Conservation (phyloP, 2,888 invertebrate species). For the Esperia sulphurella region DNA sequence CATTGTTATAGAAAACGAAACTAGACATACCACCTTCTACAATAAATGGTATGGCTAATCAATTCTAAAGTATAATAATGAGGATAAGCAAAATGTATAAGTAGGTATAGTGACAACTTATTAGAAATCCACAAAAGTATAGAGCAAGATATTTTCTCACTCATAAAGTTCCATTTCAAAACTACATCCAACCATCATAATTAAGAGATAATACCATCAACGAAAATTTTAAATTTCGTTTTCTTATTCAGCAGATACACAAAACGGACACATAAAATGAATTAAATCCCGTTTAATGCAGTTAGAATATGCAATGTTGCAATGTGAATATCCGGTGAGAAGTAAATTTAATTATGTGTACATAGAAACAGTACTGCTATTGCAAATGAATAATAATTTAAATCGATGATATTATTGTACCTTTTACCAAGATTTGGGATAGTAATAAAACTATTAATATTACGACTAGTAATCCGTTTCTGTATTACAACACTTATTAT, state of each 20-base stretch:
- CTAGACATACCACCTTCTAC: conserved; percentile 12
- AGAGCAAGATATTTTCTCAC: no score
- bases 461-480: conserved; percentile 14
- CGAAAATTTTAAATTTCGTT: conserved; percentile 11
- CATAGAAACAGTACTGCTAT: conserved; percentile 7
- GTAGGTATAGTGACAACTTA: no score
- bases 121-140: no score
- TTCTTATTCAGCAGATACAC: conserved; percentile 14
- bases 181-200: conserved; percentile 13
- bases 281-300: conserved; percentile 9
- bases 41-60: no score
- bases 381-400: conserved; percentile 24
- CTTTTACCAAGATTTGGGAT: conserved; percentile 27
- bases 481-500: conserved; percentile 22
- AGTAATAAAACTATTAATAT: conserved; percentile 9
- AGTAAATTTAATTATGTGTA: conserved; percentile 24
- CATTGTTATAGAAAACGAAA: conserved; percentile 15
- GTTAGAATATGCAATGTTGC: conserved; percentile 11
- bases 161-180: no score
- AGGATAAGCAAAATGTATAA: not conserved
- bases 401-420: conserved; percentile 29
- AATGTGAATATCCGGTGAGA: conserved; percentile 26
- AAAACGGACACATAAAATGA: conserved; percentile 12
- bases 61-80: not conserved
- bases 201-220: conserved; percentile 14